Evolutionary conservation across 2,888 invertebrate genomes (phyloP).

Genomic region (Cephus pygmeus): DNA sequence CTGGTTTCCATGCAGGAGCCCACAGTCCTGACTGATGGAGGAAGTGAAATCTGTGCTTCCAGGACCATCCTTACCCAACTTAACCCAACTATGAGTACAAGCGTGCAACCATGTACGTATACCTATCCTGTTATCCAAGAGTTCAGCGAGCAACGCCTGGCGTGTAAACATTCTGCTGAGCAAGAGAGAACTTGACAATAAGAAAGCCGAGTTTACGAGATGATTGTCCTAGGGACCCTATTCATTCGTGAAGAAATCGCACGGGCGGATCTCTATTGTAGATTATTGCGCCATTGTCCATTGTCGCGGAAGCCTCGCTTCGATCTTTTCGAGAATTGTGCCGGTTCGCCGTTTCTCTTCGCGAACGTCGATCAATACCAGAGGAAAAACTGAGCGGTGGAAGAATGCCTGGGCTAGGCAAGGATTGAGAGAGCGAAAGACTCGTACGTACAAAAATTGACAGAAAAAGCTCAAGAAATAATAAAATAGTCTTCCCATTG

Average conservation of each 20-base stretch:
- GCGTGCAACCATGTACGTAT: background rate
- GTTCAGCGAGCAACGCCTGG: background rate
- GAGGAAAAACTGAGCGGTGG: background rate
- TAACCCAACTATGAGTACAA: background rate
- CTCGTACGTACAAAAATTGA: background rate
- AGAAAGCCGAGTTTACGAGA: constrained; percentile 54
- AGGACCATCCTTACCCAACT: background rate
- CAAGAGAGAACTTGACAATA: constrained; percentile 15
- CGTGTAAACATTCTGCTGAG: background rate
- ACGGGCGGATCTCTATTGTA: constrained; percentile 56
- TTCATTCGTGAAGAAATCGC: constrained; percentile 54
- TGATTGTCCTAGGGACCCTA: constrained; percentile 54
- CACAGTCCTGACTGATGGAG: background rate
- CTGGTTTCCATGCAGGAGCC: background rate
- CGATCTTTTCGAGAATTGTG: background rate
- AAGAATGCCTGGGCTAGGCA: background rate
- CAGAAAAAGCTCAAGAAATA: background rate
- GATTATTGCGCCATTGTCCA: constrained; percentile 58
- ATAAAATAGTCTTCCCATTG: background rate
- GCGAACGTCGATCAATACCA: background rate
- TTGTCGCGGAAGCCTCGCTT: constrained; percentile 38
- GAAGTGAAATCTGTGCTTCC: background rate
- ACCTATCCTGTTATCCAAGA: background rate
- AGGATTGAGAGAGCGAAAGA: background rate
- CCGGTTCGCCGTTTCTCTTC: background rate